phyloP scores from a whole-genome alignment of 2,797 vertebrate genomes.

The Malacoraja senta region DNA sequence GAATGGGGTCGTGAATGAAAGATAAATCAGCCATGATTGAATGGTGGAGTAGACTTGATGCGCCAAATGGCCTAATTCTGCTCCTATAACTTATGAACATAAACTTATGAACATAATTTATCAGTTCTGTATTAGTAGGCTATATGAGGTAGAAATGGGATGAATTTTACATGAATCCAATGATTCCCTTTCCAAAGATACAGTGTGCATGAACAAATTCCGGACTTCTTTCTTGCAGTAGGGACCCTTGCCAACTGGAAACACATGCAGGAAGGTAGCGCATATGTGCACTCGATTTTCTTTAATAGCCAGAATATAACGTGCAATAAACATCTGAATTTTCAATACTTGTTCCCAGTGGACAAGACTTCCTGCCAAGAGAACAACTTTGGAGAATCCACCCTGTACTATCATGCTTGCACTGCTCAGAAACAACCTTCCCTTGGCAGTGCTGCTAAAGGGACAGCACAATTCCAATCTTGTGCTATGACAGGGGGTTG shows the following conservation, averaged over 20 bases:
- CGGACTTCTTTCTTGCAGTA: background rate
- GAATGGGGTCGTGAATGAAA: too few relatives aligned
- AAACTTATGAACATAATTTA: background rate
- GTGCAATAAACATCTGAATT: background rate
- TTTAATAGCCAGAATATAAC: background rate
- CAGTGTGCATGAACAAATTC: background rate
- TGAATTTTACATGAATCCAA: background rate
- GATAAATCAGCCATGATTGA: too few relatives aligned
- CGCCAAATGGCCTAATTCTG: too few relatives aligned
- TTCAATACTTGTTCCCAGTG: background rate
- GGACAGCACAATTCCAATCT: background rate
- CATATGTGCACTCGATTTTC: background rate
- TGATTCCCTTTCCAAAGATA: background rate
- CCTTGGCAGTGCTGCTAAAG: background rate
- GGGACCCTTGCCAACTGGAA: background rate
- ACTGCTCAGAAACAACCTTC: background rate
- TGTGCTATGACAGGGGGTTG: too few relatives aligned
- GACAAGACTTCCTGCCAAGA: background rate
- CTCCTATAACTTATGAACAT: too few relatives aligned
- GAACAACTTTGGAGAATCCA: background rate
- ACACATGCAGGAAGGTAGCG: background rate
- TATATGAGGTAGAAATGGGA: background rate
- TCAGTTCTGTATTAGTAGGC: background rate
- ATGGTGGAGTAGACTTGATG: too few relatives aligned
- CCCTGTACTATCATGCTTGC: background rate